phyloP scores from a whole-genome alignment of 64 coral and sea anemone genomes.

The Anthopleura sola region DNA sequence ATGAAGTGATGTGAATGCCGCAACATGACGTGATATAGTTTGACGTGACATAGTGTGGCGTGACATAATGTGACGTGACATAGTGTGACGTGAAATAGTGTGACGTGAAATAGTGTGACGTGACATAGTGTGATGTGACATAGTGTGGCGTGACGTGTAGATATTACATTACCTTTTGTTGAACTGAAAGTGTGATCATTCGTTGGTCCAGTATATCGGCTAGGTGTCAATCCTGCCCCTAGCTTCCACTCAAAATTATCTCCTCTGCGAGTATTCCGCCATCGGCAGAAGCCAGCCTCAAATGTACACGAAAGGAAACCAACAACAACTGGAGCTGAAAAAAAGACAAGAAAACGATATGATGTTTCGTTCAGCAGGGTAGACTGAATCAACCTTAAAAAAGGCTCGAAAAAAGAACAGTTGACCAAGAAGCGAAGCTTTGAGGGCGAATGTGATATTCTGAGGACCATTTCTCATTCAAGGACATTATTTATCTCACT shows the following conservation, averaged over 20 bases:
- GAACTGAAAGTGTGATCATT: conserved; percentile 57
- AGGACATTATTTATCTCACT: too few relatives aligned
- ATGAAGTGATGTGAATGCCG: too few relatives aligned
- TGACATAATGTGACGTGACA: too few relatives aligned
- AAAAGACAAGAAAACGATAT: not conserved
- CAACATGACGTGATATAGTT: too few relatives aligned
- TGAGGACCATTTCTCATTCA: too few relatives aligned
- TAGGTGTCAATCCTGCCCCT: conserved; percentile 47
- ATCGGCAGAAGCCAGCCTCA: conserved; percentile 64
- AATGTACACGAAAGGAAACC: conserved; percentile 67
- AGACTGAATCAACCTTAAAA: too few relatives aligned
- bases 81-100: not conserved
- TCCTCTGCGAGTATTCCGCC: conserved; percentile 50
- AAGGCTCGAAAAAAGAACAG: too few relatives aligned
- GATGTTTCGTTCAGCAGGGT: too few relatives aligned
- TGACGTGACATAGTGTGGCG: not conserved
- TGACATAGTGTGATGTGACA: not conserved
- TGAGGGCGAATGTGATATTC: too few relatives aligned
- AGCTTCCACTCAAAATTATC: conserved; percentile 76
- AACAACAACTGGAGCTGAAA: not conserved
- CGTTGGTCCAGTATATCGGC: conserved; percentile 50
- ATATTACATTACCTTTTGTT: conserved; percentile 43
- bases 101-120: too few relatives aligned
- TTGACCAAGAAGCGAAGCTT: too few relatives aligned
- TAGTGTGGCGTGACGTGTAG: too few relatives aligned